Conservation (phyloP, 2,888 invertebrate genomes). For the Pelosia muscerda region DNA sequence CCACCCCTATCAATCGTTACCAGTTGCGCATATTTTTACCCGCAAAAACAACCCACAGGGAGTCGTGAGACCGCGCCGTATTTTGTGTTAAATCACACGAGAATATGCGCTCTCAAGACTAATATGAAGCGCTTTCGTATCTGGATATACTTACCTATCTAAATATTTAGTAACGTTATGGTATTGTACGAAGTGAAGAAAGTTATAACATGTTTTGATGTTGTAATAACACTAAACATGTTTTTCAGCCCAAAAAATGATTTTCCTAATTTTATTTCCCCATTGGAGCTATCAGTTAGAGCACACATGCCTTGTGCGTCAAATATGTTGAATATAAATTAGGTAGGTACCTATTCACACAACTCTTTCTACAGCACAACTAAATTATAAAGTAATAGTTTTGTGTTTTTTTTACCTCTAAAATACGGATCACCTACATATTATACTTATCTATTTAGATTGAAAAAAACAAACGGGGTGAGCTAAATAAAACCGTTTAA, state of each 20-base stretch:
- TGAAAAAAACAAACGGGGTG: no score
- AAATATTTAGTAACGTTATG: conserved; percentile 37
- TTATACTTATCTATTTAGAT: no score
- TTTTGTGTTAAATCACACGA: conserved; percentile 56
- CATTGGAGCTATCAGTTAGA: no score
- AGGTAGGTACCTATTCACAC: no score
- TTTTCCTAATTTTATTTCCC: not conserved
- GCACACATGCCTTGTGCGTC: not conserved
- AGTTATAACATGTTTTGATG: not conserved
- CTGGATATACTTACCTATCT: conserved; percentile 33
- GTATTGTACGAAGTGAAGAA: conserved; percentile 20
- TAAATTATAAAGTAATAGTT: no score
- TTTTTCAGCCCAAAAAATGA: not conserved
- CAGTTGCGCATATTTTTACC: conserved; percentile 82
- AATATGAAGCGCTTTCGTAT: conserved; percentile 33
- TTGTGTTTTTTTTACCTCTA: no score
- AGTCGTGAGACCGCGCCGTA: conserved; percentile 52
- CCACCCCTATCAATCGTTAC: conserved; percentile 81
- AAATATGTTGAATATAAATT: no score
- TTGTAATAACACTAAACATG: not conserved
- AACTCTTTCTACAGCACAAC: no score
- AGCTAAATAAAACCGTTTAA: no score
- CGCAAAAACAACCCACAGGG: conserved; percentile 63
- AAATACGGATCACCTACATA: no score
- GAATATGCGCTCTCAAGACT: conserved; percentile 44